Percentiles rank a stretch among this genome's conserved stretches.
These are phyloP conservation scores for Sclerodermus sp. DNA, from an alignment of 2,888 invertebrate species.

Conservation along the genomic window DNA sequence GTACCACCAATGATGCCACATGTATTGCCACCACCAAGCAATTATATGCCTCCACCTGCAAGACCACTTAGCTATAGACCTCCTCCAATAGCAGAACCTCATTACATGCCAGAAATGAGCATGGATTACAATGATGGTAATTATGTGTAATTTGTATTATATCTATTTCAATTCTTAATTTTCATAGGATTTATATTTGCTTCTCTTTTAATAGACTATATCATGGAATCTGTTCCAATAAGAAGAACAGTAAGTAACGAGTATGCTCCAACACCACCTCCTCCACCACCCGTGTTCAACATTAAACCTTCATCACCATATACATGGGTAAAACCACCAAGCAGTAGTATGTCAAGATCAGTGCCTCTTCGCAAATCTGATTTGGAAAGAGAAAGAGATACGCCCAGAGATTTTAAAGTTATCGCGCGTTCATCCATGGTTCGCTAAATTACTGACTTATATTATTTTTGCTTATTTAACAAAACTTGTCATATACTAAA, in stretches of 20 bases:
- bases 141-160: neutral
- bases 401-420: slow-evolving; percentile 48
- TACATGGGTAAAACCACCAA: slow-evolving; percentile 49
- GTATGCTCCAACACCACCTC: slow-evolving; percentile 51
- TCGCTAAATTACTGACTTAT: slow-evolving; percentile 8
- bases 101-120: slow-evolving; percentile 40
- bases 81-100: slow-evolving; percentile 35
- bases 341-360: slow-evolving; percentile 27
- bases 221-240: slow-evolving; percentile 43
- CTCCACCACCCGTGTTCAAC: slow-evolving; percentile 52
- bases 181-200: too few species aligned
- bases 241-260: slow-evolving; percentile 54
- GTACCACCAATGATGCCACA: slow-evolving; percentile 26
- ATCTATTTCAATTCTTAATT: slow-evolving; percentile 8
- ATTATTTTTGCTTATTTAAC: neutral
- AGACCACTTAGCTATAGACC: slow-evolving; percentile 41
- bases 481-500: neutral
- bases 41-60: slow-evolving; percentile 32
- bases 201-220: slow-evolving; percentile 42
- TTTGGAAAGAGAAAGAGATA: slow-evolving; percentile 34
- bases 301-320: slow-evolving; percentile 46
- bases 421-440: slow-evolving; percentile 42
- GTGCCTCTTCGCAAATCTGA: slow-evolving; percentile 23
- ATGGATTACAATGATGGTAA: slow-evolving; percentile 45
- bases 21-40: slow-evolving; percentile 20